Evolutionary conservation across 2,888 invertebrate genomes (phyloP), one percentile per base, ranked within the genome.

Genomic region (Agrochola macilenta): DNA sequence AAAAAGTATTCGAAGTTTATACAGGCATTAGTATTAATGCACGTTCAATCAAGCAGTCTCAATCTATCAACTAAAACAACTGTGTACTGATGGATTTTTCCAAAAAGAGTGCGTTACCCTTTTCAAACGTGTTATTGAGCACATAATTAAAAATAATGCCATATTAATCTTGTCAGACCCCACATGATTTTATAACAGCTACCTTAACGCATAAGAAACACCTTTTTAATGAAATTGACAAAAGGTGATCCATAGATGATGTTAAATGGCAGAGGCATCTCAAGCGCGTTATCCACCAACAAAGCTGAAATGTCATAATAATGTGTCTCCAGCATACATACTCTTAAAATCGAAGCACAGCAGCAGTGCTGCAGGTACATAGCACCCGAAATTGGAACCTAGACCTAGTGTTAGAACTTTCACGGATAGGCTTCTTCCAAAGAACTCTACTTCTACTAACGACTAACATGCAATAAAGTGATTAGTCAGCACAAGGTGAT

Each of bases 91-190:
- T 43, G 35, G 12, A 43, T 26, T 78, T 71, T 60, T 23, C 14
- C 17, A 30, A 72, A 77, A 26, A 26, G 14, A 43, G 11, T 52
- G 20, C n/a, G 39, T 4, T 39, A 60, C 43, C 60, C 65, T 78
- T 60, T 52, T 66, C 43, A 60, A 73, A 43, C 23, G 43, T 58
- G 7, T 72, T 54, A 5, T 26, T 46, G 4, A 26, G 52, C 26
- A 60, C 17, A 23, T 35, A 60, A 65, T 78, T 61, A 1, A 71
- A 72, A 78, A 61, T 60, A 78, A 79, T 78, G 26, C 11, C 20
- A 0, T 12, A 35, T 54, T 20, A 66, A 66, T 73, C 52, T 60
- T 60, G 17, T 46, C 52, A 46, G 26, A 78, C 12, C 12, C n/a
- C 12, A n/a, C 30, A 43, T 14, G 7, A 64, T 71, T 57, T 5